Evolutionary conservation across 2,113 vertebrate species (phyloP).

Genomic region (Sturnus vulgaris): DNA sequence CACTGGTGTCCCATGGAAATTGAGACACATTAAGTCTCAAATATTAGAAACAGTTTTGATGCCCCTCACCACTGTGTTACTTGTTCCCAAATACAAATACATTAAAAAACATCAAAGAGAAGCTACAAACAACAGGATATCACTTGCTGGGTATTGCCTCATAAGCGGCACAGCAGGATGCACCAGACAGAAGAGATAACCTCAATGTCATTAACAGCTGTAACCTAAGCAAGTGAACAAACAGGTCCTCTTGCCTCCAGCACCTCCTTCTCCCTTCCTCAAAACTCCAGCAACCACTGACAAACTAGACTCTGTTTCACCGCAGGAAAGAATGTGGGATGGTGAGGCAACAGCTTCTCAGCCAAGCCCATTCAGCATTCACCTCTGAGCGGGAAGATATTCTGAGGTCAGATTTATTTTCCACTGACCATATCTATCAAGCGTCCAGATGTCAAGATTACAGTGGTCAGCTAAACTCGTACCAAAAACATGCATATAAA

Average conservation of each 20-base stretch:
- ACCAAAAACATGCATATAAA: not conserved
- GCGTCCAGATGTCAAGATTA: not conserved
- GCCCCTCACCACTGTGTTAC: not conserved
- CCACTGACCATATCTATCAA: not conserved
- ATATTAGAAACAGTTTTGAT: not conserved
- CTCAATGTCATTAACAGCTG: not conserved
- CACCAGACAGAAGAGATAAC: conserved; percentile 26
- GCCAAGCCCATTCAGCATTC: not conserved
- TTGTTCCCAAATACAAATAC: conserved; percentile 9
- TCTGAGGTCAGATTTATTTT: not conserved
- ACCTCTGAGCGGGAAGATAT: not conserved
- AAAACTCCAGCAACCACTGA: not conserved
- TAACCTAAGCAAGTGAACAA: not conserved
- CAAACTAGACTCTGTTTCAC: not conserved
- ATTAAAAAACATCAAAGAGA: conserved; percentile 32
- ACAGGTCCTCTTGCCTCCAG: not conserved
- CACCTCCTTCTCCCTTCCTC: not conserved
- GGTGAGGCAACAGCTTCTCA: not conserved
- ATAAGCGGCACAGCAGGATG: conserved; percentile 2
- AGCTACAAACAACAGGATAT: conserved; percentile 48
- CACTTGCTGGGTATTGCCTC: not conserved
- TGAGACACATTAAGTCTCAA: not conserved
- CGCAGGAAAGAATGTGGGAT: not conserved
- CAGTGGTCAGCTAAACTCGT: not conserved
- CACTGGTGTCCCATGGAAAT: not conserved